Base-by-base conservation (phyloP, 2,113 vertebrate species). In the Halcyon senegalensis region DNA sequence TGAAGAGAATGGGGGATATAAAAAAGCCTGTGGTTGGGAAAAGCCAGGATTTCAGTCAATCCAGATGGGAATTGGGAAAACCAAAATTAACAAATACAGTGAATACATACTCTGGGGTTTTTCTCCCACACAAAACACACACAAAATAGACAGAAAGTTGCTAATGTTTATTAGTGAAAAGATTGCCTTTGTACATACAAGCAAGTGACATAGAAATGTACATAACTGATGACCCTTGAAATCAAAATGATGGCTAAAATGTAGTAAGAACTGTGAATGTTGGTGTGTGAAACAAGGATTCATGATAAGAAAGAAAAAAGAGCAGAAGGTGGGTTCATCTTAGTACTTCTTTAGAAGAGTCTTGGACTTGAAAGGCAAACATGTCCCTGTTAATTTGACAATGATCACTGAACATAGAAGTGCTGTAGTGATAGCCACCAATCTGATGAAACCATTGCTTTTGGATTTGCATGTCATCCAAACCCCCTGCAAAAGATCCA, bases 41-140 rank as follows among this genome's bases (percentile, higher is more conserved):
- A 84, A 96, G 44, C 13, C 79, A 84, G 78, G 27, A 28, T 13
- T 94, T 80, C 9, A 66, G n/a, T 62, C 33, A 51, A 4, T 41
- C 25, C 13, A 60, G 55, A 24, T 50, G 19, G 5, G 16, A 41
- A 43, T 89, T 11, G 62, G 50, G 24, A 16, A 70, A 79, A 68
- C 46, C 41, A 0, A 28, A 66, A 60, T 48, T 8, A 53, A 68
- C 16, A 50, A 63, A 63, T 69, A 20, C 7, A 10, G 5, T 50
- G 4, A 44, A 6, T 78, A 31, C 62, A 4, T 85, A 23, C 59
- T 27, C 11, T 9, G 16, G 7, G 5, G 0, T 0, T 23, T 70
- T 74, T 46, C 15, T 43, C 2, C 21, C 5, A 27, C 39, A 24
- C 41, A 69, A 51, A 94, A 66, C 13, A 50, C 21, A 39, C 20